Conservation (phyloP, 2,113 vertebrate species). For the Plecotus auritus region DNA sequence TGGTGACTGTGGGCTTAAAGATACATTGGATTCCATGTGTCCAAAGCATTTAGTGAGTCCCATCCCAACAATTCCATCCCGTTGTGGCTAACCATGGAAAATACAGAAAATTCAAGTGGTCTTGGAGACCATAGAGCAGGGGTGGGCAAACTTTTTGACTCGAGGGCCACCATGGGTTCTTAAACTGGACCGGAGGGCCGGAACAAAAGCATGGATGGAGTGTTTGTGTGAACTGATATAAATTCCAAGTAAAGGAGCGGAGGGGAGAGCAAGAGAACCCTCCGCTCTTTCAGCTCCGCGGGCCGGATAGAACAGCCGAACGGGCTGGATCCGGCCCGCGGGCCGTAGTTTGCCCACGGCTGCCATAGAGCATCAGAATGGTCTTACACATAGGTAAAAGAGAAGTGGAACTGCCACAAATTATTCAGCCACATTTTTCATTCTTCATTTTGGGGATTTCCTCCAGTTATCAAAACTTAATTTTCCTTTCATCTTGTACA, state of each 20-base stretch:
- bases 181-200: too few species aligned
- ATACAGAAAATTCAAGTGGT: background rate
- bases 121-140: background rate
- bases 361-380: slow-evolving; percentile 33
- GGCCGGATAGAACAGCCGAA: too few species aligned
- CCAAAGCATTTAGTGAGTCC: slow-evolving; percentile 43
- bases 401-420: background rate
- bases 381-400: slow-evolving; percentile 25
- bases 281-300: too few species aligned
- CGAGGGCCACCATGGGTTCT: too few species aligned
- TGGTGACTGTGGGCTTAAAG: background rate
- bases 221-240: too few species aligned
- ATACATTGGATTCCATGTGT: slow-evolving; percentile 13
- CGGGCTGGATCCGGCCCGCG: too few species aligned
- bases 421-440: slow-evolving; percentile 35
- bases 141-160: too few species aligned
- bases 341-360: too few species aligned
- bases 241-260: too few species aligned
- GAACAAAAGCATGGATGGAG: too few species aligned
- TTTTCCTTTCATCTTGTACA: background rate
- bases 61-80: slow-evolving; percentile 20
- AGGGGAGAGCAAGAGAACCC: too few species aligned
- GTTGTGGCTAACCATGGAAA: slow-evolving; percentile 51
- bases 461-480: background rate
- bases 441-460: slow-evolving; percentile 14